Evolutionary conservation across 2,888 invertebrate species (phyloP), one percentile per base, ranked within the genome.

Genomic region (Allygus modestus): DNA sequence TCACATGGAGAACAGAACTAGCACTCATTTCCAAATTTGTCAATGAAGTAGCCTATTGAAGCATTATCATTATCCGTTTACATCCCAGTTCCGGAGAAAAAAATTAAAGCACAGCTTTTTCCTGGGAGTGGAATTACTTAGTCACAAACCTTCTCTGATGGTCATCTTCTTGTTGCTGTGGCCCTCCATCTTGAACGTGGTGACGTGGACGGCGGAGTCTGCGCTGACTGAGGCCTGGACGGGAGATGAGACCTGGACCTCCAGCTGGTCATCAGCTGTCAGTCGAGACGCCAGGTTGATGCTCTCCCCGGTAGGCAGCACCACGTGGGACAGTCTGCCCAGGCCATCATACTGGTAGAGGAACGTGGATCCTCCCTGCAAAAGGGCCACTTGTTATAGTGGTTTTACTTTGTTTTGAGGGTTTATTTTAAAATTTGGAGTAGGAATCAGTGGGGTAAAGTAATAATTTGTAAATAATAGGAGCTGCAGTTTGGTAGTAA

Each of bases 311-410:
- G 97, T 98, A 33, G 98, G 97, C 90, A 97, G 92, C 86, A 97
- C 96, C 82, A 97, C 95, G 88, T 95, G 95, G 0, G 94, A 95
- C 1, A 97, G 95, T 69, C 98, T 93, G 0, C 98, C 98, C 86
- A 97, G 93, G 90, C 95, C 94, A 89, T 98, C 97, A 89, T 98
- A 98, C 89, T 96, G 95, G 91, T 98, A 98, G 88, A 97, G 96
- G 87, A 95, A 97, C 0, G 97, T 96, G 89, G 97, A 96, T 28
- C 96, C 95, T 86, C 96, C 96, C 95, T 95, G 89, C 81, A 91
- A 91, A 7, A 31, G 54, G 46, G 89, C 81, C 91, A 91, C 65
- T 20, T 1, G 54, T 46, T 9, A n/a, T n/a, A n/a, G n/a, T n/a
- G n/a, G n/a, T n/a, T n/a, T n/a, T n/a, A n/a, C n/a, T 9, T 41